Percentiles rank a stretch among this genome's conserved stretches.
phyloP scores from a whole-genome alignment of 2,888 invertebrate species.

The Mycalesis mineus region DNA sequence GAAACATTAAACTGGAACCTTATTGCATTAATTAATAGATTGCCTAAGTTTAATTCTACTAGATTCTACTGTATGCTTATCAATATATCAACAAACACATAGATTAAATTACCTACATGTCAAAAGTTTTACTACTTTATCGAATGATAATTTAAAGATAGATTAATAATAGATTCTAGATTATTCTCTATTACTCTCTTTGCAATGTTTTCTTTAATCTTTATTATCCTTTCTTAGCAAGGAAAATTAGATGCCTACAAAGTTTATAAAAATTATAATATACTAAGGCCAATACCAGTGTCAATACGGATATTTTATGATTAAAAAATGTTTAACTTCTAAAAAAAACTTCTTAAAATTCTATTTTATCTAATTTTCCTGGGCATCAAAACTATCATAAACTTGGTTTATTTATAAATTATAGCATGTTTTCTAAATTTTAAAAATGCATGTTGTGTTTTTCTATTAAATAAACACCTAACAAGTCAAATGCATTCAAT shows the following conservation, averaged over 20 bases:
- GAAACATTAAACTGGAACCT: too few species aligned
- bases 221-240: conserved; percentile 31
- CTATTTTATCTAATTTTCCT: neutral
- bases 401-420: conserved; percentile 38
- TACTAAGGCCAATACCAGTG: too few species aligned
- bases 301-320: too few species aligned
- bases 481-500: conserved; percentile 9
- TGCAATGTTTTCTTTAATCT: conserved; percentile 72
- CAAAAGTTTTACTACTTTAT: neutral
- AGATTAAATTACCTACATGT: too few species aligned
- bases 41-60: too few species aligned
- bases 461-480: neutral
- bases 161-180: conserved; percentile 20
- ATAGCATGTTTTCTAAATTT: conserved; percentile 50
- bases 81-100: too few species aligned
- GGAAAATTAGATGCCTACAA: neutral
- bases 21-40: too few species aligned
- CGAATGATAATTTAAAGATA: neutral
- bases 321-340: too few species aligned
- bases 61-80: too few species aligned
- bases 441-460: conserved; percentile 25
- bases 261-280: too few species aligned
- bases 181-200: conserved; percentile 59
- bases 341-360: too few species aligned
- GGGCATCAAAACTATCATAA: conserved; percentile 34